Conservation (phyloP, 2,797 vertebrate species). For the Echiichthys vipera region DNA sequence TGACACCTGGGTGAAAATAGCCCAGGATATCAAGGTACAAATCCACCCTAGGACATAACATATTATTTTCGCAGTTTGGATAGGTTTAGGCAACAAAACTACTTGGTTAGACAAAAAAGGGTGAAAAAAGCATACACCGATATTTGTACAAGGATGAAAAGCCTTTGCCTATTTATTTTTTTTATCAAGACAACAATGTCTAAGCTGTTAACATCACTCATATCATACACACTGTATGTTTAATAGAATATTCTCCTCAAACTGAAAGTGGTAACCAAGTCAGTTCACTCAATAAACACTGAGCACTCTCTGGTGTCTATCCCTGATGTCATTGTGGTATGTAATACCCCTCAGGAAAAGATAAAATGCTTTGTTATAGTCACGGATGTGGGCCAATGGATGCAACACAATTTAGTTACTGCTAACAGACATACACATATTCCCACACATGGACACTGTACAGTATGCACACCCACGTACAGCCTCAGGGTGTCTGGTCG, state of each 20-base stretch:
- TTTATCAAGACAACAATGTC: background rate
- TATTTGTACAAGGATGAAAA: no score
- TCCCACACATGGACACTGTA: conserved; percentile 14
- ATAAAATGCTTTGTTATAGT: conserved; percentile 52
- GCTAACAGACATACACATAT: conserved; percentile 21
- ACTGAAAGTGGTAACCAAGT: conserved; percentile 38
- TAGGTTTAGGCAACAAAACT: no score
- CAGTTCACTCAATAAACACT: conserved; percentile 49
- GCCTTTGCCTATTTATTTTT: no score
- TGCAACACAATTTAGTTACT: conserved; percentile 47
- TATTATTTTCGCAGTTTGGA: no score
- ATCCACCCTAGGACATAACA: no score
- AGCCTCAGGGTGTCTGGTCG: conserved; percentile 56
- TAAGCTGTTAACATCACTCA: conserved; percentile 2
- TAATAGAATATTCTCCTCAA: conserved; percentile 35
- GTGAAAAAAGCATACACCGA: no score
- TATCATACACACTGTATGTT: conserved; percentile 24
- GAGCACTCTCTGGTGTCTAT: conserved; percentile 21
- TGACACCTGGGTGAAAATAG: no score
- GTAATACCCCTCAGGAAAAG: conserved; percentile 42
- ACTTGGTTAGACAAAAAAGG: no score
- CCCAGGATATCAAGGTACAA: no score
- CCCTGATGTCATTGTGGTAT: conserved; percentile 39
- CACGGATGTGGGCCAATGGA: conserved; percentile 55
- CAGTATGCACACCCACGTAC: conserved; percentile 18